These are phyloP conservation scores for Prionailurus viverrinus DNA, from an alignment of 2,113 vertebrate species.

Conservation along the genomic window DNA sequence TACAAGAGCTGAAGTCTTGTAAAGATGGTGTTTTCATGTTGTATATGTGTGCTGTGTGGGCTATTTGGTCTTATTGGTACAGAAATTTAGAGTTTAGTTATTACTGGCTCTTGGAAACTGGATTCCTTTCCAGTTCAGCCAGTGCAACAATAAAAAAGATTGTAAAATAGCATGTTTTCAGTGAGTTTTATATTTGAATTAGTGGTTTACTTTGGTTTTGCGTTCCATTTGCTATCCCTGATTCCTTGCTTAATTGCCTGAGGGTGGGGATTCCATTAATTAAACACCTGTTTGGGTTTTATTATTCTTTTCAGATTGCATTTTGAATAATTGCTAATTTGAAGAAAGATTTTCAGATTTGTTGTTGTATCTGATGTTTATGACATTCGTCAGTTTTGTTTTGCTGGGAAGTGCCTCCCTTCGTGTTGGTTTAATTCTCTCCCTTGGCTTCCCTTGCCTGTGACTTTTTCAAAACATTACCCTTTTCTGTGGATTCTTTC, in stretches of 20 bases:
- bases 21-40: background rate
- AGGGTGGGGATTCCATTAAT: background rate
- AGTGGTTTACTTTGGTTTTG: background rate
- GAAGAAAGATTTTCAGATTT: constrained; percentile 15
- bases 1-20: constrained; percentile 6
- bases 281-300: background rate
- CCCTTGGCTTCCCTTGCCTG: background rate
- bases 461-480: background rate
- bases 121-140: background rate
- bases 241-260: constrained; percentile 12
- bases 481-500: background rate
- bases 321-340: constrained; percentile 51
- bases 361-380: background rate
- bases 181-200: constrained; percentile 43
- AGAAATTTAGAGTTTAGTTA: constrained; percentile 6
- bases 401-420: background rate
- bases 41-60: background rate
- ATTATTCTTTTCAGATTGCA: constrained; percentile 7
- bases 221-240: background rate
- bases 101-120: constrained; percentile 6
- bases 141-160: background rate
- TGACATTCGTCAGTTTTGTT: background rate
- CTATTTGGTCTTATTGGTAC: background rate
- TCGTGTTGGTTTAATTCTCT: background rate
- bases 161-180: constrained; percentile 4